Conservation (phyloP, 2,113 vertebrate species). For the Myotis yumanensis region DNA sequence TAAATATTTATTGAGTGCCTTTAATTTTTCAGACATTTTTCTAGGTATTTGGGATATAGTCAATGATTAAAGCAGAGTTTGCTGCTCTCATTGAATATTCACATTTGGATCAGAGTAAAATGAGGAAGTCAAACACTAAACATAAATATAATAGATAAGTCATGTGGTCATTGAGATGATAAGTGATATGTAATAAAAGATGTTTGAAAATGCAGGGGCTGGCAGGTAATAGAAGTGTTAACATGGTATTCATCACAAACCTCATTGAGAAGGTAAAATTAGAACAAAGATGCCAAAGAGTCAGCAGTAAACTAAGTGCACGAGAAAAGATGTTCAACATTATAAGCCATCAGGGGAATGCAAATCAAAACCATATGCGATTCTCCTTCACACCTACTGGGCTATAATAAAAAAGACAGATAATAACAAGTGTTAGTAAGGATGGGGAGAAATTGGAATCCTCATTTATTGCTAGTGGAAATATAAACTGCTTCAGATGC, state of each 20-base stretch:
- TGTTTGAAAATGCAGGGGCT: not conserved
- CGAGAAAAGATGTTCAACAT: not conserved
- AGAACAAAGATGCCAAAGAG: not conserved
- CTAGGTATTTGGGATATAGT: not conserved
- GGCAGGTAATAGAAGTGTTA: not conserved
- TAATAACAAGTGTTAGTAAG: not conserved
- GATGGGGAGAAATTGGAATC: not conserved
- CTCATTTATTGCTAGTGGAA: not conserved
- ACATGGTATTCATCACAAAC: not conserved
- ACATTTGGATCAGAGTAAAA: not conserved
- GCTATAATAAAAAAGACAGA: not conserved
- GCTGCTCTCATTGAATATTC: not conserved
- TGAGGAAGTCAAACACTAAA: not conserved
- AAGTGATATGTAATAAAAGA: not conserved
- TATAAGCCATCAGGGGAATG: not conserved
- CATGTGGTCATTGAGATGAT: not conserved
- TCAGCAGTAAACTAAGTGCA: not conserved
- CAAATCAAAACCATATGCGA: not conserved
- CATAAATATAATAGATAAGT: not conserved
- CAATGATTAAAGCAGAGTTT: not conserved
- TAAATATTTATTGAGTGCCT: not conserved
- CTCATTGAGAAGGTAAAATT: not conserved
- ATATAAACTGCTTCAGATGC: not conserved
- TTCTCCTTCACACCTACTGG: not conserved
- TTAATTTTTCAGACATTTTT: not conserved